Conservation (phyloP, 2,888 invertebrate genomes). For the Drosophila sordidula region DNA sequence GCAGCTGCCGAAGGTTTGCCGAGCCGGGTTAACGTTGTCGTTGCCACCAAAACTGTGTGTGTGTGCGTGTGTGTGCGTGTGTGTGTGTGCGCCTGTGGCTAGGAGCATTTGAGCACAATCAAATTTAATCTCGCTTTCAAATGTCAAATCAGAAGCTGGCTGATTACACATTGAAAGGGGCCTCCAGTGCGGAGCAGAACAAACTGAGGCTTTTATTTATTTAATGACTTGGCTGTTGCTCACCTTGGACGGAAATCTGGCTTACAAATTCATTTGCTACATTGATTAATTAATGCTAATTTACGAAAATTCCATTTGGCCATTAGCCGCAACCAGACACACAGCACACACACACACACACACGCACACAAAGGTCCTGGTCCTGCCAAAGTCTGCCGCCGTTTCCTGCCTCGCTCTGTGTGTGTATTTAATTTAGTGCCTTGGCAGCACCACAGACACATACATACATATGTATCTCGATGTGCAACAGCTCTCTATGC, state of each 20-base stretch:
- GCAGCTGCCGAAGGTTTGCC: constrained; percentile 35
- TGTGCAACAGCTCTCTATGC: constrained; percentile 21
- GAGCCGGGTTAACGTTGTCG: constrained; percentile 31
- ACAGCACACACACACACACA: constrained; percentile 11
- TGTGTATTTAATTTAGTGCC: constrained; percentile 59
- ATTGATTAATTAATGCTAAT: constrained; percentile 80
- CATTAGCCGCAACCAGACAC: constrained; percentile 57
- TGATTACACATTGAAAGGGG: constrained; percentile 54
- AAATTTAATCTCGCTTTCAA: constrained; percentile 67
- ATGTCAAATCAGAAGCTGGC: constrained; percentile 62
- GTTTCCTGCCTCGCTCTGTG: constrained; percentile 3
- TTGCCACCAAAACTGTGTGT: constrained; percentile 40
- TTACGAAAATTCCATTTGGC: constrained; percentile 73
- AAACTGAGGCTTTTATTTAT: constrained; percentile 58
- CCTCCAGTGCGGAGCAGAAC: constrained; percentile 10
- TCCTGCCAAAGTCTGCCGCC: not conserved
- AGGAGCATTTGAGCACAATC: constrained; percentile 52
- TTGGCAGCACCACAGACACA: constrained; percentile 43
- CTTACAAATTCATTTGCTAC: constrained; percentile 72
- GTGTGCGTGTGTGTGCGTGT: constrained; percentile 1
- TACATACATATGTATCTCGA: constrained; percentile 11
- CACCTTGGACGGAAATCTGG: constrained; percentile 59
- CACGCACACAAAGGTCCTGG: constrained; percentile 8
- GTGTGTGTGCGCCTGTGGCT: constrained; percentile 25
- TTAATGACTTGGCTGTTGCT: constrained; percentile 54